Base-by-base conservation (phyloP, 1,140 invertebrate species). In the Lordiphosa collinella region DNA sequence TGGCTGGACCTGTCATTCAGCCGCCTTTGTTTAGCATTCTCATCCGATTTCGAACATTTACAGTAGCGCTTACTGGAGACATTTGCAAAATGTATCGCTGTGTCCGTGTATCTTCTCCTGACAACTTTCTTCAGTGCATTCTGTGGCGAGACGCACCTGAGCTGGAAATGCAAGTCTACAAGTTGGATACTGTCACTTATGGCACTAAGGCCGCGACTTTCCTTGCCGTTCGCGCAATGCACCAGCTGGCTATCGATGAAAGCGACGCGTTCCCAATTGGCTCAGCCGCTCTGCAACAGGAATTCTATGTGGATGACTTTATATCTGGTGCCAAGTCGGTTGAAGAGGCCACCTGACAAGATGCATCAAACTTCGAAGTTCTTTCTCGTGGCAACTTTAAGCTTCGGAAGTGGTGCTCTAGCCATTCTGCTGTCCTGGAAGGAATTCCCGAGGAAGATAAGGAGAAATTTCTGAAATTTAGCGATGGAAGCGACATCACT, bases 51-150 rank as follows among this genome's bases (percentile, higher is more conserved):
- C 61, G 89, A 32, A 67, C 56, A 14, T 75, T 89, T 41, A 47
- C 51, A 16, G 65, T 85, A 38, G 86, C 78, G 1, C 32, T n/a
- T 90, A 64, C 1, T n/a, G 76, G 62, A 14, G 89, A 90, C 37
- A 82, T 90, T 49, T 59, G 56, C 41, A 89, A 89, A 61, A 90
- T 90, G 89, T 91, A 89, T 46, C 57, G 89, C 5, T 22, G 22
- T 89, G 90, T 48, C 87, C 48, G 22, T 60, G 14, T 22, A 4
- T 22, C 22, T 22, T 22, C 22, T 5, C 55, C 76, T 4, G 73
- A 90, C 53, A 43, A 67, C 5, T 65, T 87, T 25, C 87, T 84
- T 36, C 90, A 91, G 61, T 54, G 72, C 38, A 90, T 91, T n/a
- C 12, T 91, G 5, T 91, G 90, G 89, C 58, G 89, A 18, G 11